Conservation (phyloP, 30 jellyfish, hydroid and myxozoan genomes). For the Cassiopea andromeda region DNA sequence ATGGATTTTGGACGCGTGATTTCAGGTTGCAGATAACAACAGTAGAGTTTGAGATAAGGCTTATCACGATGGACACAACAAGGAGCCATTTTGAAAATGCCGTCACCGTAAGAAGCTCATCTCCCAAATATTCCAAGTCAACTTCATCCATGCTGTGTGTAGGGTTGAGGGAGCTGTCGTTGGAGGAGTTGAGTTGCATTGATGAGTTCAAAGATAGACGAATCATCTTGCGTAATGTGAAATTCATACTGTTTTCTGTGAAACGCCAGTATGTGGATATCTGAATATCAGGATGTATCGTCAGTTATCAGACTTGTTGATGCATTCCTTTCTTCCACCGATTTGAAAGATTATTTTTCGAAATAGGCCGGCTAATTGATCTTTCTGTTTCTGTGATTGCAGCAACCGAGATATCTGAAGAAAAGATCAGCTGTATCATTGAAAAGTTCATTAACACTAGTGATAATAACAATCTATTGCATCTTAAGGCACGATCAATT, state of each 20-base stretch:
- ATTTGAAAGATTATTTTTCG: too few relatives aligned
- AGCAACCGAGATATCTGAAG: too few relatives aligned
- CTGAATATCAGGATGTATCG: background rate
- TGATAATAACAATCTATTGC: too few relatives aligned
- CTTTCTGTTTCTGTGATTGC: too few relatives aligned
- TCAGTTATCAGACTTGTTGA: too few relatives aligned
- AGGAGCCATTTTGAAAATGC: constrained; percentile 44
- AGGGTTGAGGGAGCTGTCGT: background rate
- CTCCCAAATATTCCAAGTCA: constrained; percentile 6
- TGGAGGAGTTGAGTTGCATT: background rate
- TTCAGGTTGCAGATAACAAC: constrained; percentile 35
- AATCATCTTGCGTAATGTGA: background rate
- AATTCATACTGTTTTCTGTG: background rate
- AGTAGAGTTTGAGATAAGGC: constrained; percentile 35
- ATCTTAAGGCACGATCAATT: too few relatives aligned
- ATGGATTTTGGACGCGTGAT: constrained; percentile 9
- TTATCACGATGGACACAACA: constrained; percentile 34
- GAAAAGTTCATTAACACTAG: too few relatives aligned
- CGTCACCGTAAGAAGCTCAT: constrained; percentile 34
- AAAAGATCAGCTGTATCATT: too few relatives aligned
- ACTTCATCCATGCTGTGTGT: background rate
- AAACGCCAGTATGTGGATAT: background rate
- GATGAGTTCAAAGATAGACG: background rate
- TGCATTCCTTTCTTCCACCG: too few relatives aligned
- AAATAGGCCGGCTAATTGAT: too few relatives aligned